Conservation (phyloP, 1,140 invertebrate genomes). For the Meloidogyne hapla region DNA sequence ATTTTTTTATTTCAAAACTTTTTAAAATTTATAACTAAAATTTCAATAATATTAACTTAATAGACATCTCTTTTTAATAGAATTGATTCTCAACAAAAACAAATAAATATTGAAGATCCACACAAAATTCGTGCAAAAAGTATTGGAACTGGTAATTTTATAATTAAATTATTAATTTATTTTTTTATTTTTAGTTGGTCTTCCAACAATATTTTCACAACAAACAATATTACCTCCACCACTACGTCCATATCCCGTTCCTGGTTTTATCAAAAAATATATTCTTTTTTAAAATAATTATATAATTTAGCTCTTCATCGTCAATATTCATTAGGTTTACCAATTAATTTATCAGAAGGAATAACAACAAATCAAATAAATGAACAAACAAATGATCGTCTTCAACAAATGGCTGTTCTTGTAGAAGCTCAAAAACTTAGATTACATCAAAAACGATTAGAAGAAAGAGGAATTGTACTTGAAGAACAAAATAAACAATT, state of each 20-base stretch:
- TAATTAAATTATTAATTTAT: background rate
- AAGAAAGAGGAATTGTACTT: slow-evolving; percentile 55
- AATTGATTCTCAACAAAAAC: background rate
- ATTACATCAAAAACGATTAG: slow-evolving; percentile 56
- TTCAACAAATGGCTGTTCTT: slow-evolving; percentile 31
- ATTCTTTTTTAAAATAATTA: background rate
- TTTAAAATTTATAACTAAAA: too few species aligned
- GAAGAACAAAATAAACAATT: slow-evolving; percentile 62
- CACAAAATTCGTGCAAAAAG: background rate
- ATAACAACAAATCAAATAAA: slow-evolving; percentile 10
- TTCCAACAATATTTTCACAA: slow-evolving; percentile 10
- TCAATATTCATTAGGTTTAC: slow-evolving; percentile 12
- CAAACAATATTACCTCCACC: slow-evolving; percentile 26
- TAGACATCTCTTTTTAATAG: background rate
- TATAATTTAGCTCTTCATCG: slow-evolving; percentile 22
- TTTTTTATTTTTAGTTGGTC: background rate
- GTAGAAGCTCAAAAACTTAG: slow-evolving; percentile 49
- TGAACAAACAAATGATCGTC: slow-evolving; percentile 21
- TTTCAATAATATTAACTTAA: too few species aligned
- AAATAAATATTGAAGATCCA: background rate
- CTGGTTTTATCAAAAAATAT: background rate
- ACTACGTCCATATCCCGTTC: slow-evolving; percentile 20
- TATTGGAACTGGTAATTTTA: background rate
- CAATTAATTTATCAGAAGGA: too few species aligned
- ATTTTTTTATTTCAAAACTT: background rate